Percentiles rank a stretch among this genome's conserved stretches.
Evolutionary conservation across 2,113 vertebrate species (phyloP).

Genomic region (Rostratula benghalensis): DNA sequence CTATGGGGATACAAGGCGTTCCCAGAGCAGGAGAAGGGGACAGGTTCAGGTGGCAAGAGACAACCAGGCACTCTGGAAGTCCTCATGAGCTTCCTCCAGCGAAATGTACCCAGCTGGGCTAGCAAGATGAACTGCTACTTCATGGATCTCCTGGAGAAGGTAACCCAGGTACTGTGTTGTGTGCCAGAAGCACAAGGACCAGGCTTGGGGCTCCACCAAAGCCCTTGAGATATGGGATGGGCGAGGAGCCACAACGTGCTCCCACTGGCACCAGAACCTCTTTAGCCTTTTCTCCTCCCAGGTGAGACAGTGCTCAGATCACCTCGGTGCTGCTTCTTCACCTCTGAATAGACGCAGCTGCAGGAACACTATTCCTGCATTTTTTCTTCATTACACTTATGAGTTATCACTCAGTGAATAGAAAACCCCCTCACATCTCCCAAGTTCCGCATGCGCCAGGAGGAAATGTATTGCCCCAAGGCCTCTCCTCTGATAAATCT

Average conservation of each 20-base stretch:
- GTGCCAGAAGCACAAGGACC: neutral
- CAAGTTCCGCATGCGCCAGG: too few relatives aligned
- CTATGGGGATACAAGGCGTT: neutral
- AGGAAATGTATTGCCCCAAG: neutral
- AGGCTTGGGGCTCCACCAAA: neutral
- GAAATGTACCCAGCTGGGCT: fast-evolving
- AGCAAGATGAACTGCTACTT: fast-evolving
- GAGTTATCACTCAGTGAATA: neutral
- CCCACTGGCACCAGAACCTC: neutral
- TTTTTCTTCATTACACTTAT: neutral
- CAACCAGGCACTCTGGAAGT: fast-evolving
- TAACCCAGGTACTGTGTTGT: neutral
- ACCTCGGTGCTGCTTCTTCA: neutral
- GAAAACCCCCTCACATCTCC: neutral
- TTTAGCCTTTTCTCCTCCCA: neutral
- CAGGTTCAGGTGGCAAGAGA: fast-evolving
- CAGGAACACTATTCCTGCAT: neutral
- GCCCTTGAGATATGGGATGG: fast-evolving
- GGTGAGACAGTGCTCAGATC: neutral
- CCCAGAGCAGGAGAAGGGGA: neutral
- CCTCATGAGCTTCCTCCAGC: neutral
- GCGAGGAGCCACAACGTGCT: fast-evolving
- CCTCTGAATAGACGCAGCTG: neutral
- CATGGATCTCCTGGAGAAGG: neutral
- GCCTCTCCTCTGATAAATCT: neutral